These are phyloP conservation scores for Lasioglossum villosulum DNA, from an alignment of 2,888 invertebrate species.

Conservation along the genomic window DNA sequence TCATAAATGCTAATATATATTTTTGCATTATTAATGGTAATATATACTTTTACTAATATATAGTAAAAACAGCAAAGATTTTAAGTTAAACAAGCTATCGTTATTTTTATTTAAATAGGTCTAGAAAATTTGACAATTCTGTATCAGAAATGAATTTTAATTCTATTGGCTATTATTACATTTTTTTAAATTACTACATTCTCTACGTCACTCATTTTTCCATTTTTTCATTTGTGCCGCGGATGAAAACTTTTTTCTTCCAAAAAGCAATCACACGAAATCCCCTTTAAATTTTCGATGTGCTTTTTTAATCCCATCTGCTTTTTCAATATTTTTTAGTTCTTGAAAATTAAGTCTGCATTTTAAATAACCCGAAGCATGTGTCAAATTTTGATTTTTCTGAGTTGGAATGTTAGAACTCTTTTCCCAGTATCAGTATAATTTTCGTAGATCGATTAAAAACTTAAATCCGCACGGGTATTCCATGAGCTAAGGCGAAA, in stretches of 20 bases:
- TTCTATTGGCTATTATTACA: not conserved
- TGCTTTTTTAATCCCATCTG: not conserved
- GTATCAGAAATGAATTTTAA: not conserved
- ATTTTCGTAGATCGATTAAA: constrained; percentile 29
- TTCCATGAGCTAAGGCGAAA: not conserved
- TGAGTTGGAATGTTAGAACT: not conserved
- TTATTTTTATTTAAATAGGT: not conserved
- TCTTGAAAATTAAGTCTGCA: not conserved
- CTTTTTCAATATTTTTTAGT: not conserved
- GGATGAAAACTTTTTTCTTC: not conserved
- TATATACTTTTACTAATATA: not conserved
- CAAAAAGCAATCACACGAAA: no score
- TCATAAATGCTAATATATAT: not conserved
- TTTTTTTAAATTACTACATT: not conserved
- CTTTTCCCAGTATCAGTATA: not conserved
- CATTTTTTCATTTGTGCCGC: not conserved
- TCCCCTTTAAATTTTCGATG: not conserved
- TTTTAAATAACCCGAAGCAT: not conserved
- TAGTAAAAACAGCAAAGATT: no score
- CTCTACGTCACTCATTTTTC: not conserved
- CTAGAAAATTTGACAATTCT: not conserved
- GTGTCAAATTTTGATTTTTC: not conserved
- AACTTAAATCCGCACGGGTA: constrained; percentile 19
- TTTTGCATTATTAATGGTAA: not conserved
- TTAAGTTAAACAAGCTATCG: no score